Conservation (phyloP, 1,140 invertebrate genomes). For the Aphelenchoides besseyi region DNA sequence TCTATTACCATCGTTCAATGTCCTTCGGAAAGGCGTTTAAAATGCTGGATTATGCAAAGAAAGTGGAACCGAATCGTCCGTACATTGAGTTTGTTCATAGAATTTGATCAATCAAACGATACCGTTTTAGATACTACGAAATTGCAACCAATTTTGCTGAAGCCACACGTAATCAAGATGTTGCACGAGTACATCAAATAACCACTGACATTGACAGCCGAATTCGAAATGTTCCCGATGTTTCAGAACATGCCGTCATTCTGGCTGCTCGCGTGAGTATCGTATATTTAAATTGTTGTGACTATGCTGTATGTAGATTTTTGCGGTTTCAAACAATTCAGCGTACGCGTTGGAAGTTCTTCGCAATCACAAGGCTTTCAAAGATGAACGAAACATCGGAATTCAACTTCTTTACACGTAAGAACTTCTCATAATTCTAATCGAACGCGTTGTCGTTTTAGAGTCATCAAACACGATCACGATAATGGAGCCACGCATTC, state of each 20-base stretch:
- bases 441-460: not conserved
- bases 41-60: not conserved
- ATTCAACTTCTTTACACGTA: conserved; percentile 8
- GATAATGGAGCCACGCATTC: not conserved
- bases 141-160: not conserved
- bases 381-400: not conserved
- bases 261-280: not conserved
- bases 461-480: not conserved
- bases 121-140: conserved; percentile 7
- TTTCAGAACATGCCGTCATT: not conserved
- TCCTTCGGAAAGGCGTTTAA: not conserved
- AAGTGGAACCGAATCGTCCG: conserved; percentile 14
- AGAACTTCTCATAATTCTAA: not conserved
- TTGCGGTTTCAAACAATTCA: not conserved
- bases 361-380: not conserved
- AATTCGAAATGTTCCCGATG: not conserved
- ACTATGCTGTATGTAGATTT: not conserved
- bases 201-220: not conserved
- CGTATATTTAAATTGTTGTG: not conserved
- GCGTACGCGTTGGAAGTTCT: not conserved
- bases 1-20: not conserved
- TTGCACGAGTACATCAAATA: not conserved
- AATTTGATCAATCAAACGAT: too few species aligned
- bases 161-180: not conserved
- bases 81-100: conserved; percentile 1